A percentile compares a stretch with the other conserved stretches of the same genome.
These are phyloP conservation scores for Agonopterix alstromeriana DNA, from an alignment of 2,888 invertebrate genomes.

Conservation along the genomic window DNA sequence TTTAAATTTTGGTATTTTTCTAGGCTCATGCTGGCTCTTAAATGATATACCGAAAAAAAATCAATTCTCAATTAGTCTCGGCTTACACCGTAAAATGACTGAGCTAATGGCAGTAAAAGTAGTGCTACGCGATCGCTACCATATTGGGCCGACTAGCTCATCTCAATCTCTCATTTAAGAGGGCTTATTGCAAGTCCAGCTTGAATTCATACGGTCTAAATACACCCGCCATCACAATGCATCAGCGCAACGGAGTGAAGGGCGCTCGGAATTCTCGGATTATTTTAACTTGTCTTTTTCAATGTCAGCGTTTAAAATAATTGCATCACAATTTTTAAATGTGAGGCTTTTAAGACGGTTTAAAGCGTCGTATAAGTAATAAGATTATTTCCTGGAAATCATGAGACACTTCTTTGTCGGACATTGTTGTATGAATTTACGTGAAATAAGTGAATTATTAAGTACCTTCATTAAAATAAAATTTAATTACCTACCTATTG, in stretches of 20 bases:
- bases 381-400: slow-evolving; percentile 69
- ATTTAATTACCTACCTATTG: background rate
- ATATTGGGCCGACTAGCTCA: too few relatives aligned
- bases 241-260: slow-evolving; percentile 68
- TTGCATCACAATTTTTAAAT: slow-evolving; percentile 76
- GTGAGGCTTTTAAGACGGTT: slow-evolving; percentile 68
- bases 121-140: too few relatives aligned
- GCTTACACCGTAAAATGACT: too few relatives aligned
- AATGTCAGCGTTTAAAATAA: slow-evolving; percentile 77
- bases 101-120: too few relatives aligned
- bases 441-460: background rate
- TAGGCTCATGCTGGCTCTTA: too few relatives aligned
- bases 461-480: background rate
- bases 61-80: too few relatives aligned
- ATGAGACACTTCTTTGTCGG: slow-evolving; percentile 52
- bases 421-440: slow-evolving; percentile 11
- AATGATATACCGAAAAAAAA: too few relatives aligned
- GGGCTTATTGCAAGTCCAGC: slow-evolving; percentile 21
- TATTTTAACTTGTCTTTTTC: slow-evolving; percentile 75
- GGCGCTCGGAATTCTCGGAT: slow-evolving; percentile 71
- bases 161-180: too few relatives aligned
- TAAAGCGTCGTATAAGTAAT: slow-evolving; percentile 53
- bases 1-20: too few relatives aligned
- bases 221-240: slow-evolving; percentile 70
- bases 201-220: slow-evolving; percentile 63